Base-by-base conservation (phyloP, 2,113 vertebrate genomes). In the Campylorhamphus procurvoides region DNA sequence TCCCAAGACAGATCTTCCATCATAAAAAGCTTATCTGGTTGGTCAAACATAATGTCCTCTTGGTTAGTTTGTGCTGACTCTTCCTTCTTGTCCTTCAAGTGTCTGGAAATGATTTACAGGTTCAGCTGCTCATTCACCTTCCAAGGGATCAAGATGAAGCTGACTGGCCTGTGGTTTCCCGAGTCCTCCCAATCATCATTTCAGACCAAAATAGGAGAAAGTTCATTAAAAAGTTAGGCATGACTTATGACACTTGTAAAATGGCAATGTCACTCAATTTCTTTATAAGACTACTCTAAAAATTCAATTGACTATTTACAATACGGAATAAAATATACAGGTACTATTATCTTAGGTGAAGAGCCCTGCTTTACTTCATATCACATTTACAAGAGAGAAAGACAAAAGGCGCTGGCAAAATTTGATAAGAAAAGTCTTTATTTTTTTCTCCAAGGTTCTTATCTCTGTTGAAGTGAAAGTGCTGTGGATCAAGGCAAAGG, bases 401-500 rank as follows among this genome's bases (percentile, higher is more conserved):
- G 25, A 75, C 19, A 29, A 84, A 91, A 71, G 69, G 6, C 23
- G 13, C 7, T 13, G 18, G 33, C 28, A 37, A 92, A 55, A 47
- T 47, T 68, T 42, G 1, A 55, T 27, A 50, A 75, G 16, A 39
- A 58, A 67, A 37, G 0, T 40, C 16, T 14, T 13, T 1, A 0
- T 19, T 59, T 59, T 85, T 64, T 74, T 8, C 59, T 52, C 22
- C 9, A 27, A 39, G 55, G 9, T 75, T 71, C 2, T 71, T 19
- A 24, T 72, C 16, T 91, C 7, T 33, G 17, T 35, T 80, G 66
- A 87, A 87, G 42, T 85, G 67, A 17, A 83, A 69, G 11, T 27
- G 15, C 46, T 62, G 3, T 71, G 50, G 59, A 90, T 83, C 35
- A 80, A 82, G 50, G 67, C 40, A 84, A 78, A 84, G 55, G 8